Conservation (phyloP, 2,113 vertebrate species). For the Catharus bicknelli region DNA sequence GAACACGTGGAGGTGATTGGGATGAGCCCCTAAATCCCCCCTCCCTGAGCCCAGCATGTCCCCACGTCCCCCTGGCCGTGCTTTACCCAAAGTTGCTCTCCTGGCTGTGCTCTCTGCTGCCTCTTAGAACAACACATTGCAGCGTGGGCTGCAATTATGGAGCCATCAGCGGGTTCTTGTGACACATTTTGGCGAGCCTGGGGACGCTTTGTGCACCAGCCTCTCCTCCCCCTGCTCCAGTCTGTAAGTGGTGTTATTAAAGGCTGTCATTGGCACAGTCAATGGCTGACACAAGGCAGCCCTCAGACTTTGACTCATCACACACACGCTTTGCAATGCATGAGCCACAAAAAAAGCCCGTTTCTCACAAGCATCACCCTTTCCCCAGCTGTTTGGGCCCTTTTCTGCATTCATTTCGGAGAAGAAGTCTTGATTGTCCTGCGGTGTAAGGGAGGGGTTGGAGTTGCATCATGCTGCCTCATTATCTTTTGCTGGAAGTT, state of each 20-base stretch:
- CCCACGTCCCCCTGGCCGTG: fast-evolving
- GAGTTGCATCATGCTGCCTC: not conserved
- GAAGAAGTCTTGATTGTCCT: not conserved
- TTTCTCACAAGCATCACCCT: not conserved
- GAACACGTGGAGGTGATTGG: fast-evolving
- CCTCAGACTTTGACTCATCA: conserved; percentile 61
- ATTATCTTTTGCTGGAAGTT: not conserved
- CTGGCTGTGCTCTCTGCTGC: not conserved
- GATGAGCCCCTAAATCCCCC: not conserved
- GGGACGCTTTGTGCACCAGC: not conserved
- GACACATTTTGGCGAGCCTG: not conserved
- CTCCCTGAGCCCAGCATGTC: not conserved
- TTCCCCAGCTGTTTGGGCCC: conserved; percentile 13
- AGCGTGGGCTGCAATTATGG: not conserved
- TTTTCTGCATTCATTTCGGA: not conserved
- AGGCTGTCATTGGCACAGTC: conserved; percentile 56
- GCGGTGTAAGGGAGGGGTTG: not conserved
- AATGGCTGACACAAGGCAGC: conserved; percentile 51
- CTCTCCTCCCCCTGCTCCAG: not conserved
- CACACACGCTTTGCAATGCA: not conserved
- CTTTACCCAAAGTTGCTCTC: not conserved
- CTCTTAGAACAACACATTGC: not conserved
- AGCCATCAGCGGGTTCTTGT: not conserved
- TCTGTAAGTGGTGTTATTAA: conserved; percentile 31
- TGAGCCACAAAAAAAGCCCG: not conserved